Evolutionary conservation across 2,113 vertebrate species (phyloP).

Genomic region (Eurystomus gularis): DNA sequence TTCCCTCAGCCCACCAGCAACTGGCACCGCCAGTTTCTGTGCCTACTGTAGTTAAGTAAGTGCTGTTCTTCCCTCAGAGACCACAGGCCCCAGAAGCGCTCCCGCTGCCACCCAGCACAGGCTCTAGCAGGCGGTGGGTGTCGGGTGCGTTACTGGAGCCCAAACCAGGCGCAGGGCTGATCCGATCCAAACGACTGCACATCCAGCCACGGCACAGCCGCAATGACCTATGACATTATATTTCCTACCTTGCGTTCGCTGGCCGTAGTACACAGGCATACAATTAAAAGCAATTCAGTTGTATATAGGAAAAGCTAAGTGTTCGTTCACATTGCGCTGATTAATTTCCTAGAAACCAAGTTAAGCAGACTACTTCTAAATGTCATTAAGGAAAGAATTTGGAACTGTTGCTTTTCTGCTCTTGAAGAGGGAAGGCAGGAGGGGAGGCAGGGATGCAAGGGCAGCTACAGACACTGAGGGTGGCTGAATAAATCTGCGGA

Average conservation of each 20-base stretch:
- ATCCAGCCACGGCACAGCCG: background rate
- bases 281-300: background rate
- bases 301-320: background rate
- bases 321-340: background rate
- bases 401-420: background rate
- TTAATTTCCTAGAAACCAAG: background rate
- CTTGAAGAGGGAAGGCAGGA: fast-evolving
- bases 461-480: fast-evolving
- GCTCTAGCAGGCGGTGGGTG: background rate
- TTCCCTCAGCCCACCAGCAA: background rate
- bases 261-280: background rate
- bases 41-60: fast-evolving
- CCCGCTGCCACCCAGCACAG: fast-evolving
- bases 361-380: background rate
- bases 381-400: fast-evolving
- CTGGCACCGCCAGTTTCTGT: background rate
- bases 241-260: too few relatives aligned
- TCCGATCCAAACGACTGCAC: background rate
- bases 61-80: background rate
- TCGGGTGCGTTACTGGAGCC: background rate
- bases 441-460: fast-evolving
- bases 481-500: too few relatives aligned
- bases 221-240: background rate
- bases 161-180: background rate
- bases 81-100: background rate